Evolutionary conservation across 2,888 invertebrate species (phyloP), one percentile per base, ranked within the genome.

Genomic region (Cryptocephalus moraei): DNA sequence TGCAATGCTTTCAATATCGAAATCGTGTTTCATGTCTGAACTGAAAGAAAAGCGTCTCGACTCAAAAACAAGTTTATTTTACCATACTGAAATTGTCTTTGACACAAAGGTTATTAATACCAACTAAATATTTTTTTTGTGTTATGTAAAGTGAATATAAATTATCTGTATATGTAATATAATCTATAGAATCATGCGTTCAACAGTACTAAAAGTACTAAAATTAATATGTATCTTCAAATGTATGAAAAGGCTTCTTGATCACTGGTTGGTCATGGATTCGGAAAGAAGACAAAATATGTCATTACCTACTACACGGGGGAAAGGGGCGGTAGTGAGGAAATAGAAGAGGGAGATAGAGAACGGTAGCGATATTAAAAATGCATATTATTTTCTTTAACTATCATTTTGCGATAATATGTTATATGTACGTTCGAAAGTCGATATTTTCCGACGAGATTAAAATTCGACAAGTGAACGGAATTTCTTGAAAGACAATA

Each of bases 401-500:
- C n/a, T 22, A 22, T 22, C 22, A 22, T 22, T 22, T 22, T 22
- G 22, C 22, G 22, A 22, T 6, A 22, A 22, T n/a, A n/a, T 22
- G 22, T 22, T 22, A 22, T 22, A 22, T 22, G 22, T 22, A 22
- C 22, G 36, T 36, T 12, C 36, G 12, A 36, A 36, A n/a, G 36
- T 36, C 36, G 36, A 36, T 36, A 36, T 36, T 11, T 36, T 36
- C 4, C 6, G n/a, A 36, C 2, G 12, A 36, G n/a, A 56, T 56
- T 52, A 54, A 53, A 53, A 54, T 54, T 56, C 56, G 57, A 55
- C 52, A 56, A 54, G 57, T 59, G 62, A 61, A 62, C 60, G 61
- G 58, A 63, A 57, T 62, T 59, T 40, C 61, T 58, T 62, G 64
- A 64, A 64, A 64, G 64, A 66, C 64, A 60, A 55, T 58, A 11